These are phyloP conservation scores for Trachelus stipa DNA, from an alignment of 2,888 invertebrate genomes.

Conservation along the genomic window DNA sequence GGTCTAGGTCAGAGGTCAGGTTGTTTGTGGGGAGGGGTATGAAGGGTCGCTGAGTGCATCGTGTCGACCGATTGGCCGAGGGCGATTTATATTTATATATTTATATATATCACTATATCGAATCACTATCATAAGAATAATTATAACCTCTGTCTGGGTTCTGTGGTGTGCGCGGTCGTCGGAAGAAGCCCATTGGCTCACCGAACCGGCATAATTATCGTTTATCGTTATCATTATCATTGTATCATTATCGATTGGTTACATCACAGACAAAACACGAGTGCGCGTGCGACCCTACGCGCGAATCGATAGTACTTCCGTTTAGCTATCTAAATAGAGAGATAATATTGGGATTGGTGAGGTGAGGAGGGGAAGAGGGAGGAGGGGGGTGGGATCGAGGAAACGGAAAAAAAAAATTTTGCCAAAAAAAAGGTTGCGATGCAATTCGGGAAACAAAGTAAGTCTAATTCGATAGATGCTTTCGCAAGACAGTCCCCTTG, in stretches of 20 bases:
- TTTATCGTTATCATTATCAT: background rate
- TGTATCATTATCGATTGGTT: background rate
- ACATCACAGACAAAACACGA: background rate
- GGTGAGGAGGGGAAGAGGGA: background rate
- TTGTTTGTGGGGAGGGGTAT: slow-evolving; percentile 15
- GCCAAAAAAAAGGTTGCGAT: background rate
- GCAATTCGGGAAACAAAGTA: background rate
- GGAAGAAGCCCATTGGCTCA: background rate
- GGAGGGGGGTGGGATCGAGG: background rate
- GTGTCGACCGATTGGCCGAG: slow-evolving; percentile 26
- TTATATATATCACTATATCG: background rate
- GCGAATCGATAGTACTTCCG: background rate
- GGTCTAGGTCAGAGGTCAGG: background rate
- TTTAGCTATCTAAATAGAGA: background rate
- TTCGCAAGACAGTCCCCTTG: background rate
- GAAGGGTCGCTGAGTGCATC: slow-evolving; percentile 51
- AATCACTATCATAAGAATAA: background rate
- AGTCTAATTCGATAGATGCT: background rate
- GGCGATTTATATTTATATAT: background rate
- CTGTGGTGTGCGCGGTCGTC: background rate
- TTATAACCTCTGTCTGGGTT: background rate
- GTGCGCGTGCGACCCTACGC: background rate
- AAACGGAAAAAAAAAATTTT: background rate
- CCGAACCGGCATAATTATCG: background rate
- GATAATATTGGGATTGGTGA: background rate